phyloP scores from a whole-genome alignment of 2,888 invertebrate species.

The Tetranychus truncatus region DNA sequence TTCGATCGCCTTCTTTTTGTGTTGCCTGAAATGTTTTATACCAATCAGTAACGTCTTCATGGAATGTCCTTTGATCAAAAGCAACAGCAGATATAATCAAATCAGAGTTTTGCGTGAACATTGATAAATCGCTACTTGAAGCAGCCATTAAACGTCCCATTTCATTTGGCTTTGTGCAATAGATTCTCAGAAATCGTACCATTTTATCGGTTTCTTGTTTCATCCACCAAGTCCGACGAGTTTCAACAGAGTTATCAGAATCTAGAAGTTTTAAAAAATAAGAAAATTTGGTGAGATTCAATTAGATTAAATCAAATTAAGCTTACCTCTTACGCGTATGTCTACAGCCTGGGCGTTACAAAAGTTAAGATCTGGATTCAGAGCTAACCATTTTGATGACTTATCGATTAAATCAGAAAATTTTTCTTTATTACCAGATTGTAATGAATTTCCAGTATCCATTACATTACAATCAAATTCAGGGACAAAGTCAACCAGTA shows the following conservation, averaged over 20 bases:
- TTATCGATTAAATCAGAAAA: background rate
- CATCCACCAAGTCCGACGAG: background rate
- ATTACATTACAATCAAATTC: background rate
- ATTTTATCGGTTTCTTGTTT: slow-evolving; percentile 6
- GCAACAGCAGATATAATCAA: background rate
- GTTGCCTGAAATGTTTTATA: background rate
- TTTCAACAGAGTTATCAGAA: background rate
- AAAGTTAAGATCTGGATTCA: slow-evolving; percentile 7
- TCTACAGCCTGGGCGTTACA: slow-evolving; percentile 7
- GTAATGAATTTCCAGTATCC: background rate
- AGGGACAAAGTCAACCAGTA: slow-evolving; percentile 2
- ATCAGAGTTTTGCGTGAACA: background rate
- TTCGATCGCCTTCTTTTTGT: background rate
- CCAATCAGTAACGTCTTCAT: background rate
- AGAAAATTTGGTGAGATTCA: background rate
- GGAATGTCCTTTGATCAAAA: background rate
- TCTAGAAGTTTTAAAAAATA: background rate
- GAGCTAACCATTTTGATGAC: background rate
- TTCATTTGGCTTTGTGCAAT: slow-evolving; percentile 7
- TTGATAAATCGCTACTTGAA: background rate
- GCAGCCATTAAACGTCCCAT: background rate
- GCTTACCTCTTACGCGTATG: slow-evolving; percentile 2
- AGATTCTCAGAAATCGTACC: slow-evolving; percentile 6
- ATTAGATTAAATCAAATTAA: background rate
- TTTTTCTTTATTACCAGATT: background rate